These are phyloP conservation scores for Atrina japonica DNA, from an alignment of 2,888 invertebrate genomes.

Conservation along the genomic window DNA sequence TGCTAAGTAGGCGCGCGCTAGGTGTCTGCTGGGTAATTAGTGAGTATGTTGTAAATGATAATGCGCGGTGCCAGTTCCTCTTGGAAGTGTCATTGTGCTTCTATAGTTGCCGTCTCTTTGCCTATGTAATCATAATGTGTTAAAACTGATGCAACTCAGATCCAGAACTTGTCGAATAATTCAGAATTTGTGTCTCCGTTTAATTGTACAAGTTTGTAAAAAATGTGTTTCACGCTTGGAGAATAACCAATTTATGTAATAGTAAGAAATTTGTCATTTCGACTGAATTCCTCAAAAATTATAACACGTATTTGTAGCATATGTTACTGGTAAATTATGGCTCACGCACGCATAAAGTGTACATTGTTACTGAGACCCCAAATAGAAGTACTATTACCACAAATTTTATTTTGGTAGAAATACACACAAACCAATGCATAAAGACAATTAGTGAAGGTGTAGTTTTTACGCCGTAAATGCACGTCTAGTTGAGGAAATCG, in stretches of 20 bases:
- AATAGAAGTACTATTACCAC: too few relatives aligned
- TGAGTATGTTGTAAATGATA: slow-evolving; percentile 36
- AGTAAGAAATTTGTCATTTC: slow-evolving; percentile 30
- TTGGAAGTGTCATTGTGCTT: slow-evolving; percentile 43
- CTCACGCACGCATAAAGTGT: too few relatives aligned
- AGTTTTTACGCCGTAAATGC: too few relatives aligned
- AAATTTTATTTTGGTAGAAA: too few relatives aligned
- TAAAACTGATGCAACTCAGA: slow-evolving; percentile 38
- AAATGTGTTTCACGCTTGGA: slow-evolving; percentile 34
- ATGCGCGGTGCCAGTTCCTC: slow-evolving; percentile 38
- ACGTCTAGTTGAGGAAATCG: too few relatives aligned
- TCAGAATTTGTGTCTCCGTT: slow-evolving; percentile 27
- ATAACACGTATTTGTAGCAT: not conserved
- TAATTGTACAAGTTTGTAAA: slow-evolving; percentile 29
- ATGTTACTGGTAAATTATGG: not conserved
- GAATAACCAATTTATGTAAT: slow-evolving; percentile 34
- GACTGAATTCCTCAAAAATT: not conserved
- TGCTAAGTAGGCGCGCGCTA: slow-evolving; percentile 33
- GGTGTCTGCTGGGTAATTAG: slow-evolving; percentile 46
- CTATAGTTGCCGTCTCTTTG: slow-evolving; percentile 20
- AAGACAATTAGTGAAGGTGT: too few relatives aligned
- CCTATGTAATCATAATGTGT: slow-evolving; percentile 31
- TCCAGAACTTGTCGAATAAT: slow-evolving; percentile 25
- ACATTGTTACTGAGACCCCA: too few relatives aligned
- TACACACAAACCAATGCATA: too few relatives aligned